Evolutionary conservation across 2,113 vertebrate species (phyloP).

Genomic region (Picathartes gymnocephalus): DNA sequence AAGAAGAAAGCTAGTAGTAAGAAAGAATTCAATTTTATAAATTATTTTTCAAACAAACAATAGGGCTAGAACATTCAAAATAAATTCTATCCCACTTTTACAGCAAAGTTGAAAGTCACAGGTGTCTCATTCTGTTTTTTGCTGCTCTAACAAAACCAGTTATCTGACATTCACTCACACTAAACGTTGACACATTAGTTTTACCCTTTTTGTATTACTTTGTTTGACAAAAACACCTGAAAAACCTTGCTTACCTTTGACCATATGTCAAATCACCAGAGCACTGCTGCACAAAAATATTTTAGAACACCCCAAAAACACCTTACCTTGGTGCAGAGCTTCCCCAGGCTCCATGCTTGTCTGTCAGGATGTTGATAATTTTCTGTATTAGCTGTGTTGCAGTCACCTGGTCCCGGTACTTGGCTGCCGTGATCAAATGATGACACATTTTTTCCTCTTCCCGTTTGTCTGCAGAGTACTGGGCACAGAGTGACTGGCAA

Average conservation of each 20-base stretch:
- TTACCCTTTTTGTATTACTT: background rate
- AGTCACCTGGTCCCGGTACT: conserved; percentile 94
- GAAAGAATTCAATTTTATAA: background rate
- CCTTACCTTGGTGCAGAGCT: conserved; percentile 85
- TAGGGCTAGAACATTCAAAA: background rate
- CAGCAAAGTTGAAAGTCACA: background rate
- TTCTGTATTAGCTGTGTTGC: conserved; percentile 96
- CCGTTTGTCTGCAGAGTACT: conserved; percentile 93
- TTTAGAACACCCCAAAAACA: background rate
- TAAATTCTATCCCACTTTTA: background rate
- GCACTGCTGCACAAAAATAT: background rate
- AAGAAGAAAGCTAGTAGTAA: background rate
- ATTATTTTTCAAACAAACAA: background rate
- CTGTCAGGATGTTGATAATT: conserved; percentile 94
- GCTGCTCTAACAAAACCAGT: background rate
- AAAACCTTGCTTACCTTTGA: background rate
- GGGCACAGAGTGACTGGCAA: conserved; percentile 87
- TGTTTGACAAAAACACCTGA: background rate
- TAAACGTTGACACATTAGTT: background rate
- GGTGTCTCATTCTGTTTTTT: background rate
- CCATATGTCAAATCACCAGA: background rate
- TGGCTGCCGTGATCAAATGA: conserved; percentile 93
- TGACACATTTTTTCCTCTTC: conserved; percentile 99
- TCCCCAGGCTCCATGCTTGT: conserved; percentile 97
- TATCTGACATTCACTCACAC: background rate